A percentile compares a stretch with the other conserved stretches of the same genome.
These are phyloP conservation scores for Clistopyga incitator DNA, from an alignment of 2,888 invertebrate genomes.

Conservation along the genomic window DNA sequence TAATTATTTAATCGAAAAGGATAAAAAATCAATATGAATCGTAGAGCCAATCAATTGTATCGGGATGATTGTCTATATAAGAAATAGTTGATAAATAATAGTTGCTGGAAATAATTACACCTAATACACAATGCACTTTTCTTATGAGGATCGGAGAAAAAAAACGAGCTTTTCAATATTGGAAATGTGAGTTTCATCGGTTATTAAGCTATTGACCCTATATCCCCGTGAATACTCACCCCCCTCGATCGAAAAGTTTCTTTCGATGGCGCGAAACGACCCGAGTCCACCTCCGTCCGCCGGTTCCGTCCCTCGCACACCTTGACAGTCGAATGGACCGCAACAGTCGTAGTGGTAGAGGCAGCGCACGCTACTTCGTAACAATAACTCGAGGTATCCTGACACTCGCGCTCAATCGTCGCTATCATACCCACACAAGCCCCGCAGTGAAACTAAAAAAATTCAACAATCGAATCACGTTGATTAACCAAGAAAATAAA, in stretches of 20 bases:
- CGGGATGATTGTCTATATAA: background rate
- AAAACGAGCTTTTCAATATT: background rate
- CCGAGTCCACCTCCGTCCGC: constrained; percentile 39
- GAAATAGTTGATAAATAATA: background rate
- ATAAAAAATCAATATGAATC: too few relatives aligned
- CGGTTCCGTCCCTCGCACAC: constrained; percentile 43
- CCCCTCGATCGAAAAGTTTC: constrained; percentile 49
- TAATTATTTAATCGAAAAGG: too few relatives aligned
- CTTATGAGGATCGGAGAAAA: background rate
- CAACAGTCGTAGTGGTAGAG: background rate
- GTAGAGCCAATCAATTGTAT: background rate
- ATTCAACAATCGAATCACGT: constrained; percentile 1
- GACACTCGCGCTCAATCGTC: constrained; percentile 44
- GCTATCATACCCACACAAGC: constrained; percentile 58
- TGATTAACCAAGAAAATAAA: background rate
- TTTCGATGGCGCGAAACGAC: constrained; percentile 58
- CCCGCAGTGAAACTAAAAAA: background rate
- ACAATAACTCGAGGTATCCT: constrained; percentile 57
- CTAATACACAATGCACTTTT: background rate
- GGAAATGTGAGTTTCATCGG: background rate
- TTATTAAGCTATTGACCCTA: background rate
- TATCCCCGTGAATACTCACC: constrained; percentile 47
- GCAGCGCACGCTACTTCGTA: constrained; percentile 30
- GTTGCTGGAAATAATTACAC: background rate
- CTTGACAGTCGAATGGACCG: constrained; percentile 43